Base-by-base conservation (phyloP, 2,888 invertebrate genomes). In the Platycheirus rosarum region DNA sequence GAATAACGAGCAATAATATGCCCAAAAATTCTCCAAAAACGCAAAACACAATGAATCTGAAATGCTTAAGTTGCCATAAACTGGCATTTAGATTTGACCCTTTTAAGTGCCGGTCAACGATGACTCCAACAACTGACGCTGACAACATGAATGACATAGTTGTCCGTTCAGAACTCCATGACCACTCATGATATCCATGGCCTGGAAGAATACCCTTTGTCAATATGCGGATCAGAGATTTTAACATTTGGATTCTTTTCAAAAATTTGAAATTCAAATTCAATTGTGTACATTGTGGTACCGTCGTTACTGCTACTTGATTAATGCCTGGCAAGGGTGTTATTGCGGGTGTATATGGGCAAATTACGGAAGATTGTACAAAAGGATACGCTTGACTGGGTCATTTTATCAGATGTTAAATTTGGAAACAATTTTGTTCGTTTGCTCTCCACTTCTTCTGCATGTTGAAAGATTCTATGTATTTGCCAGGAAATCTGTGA, bases 1-100 rank as follows among this genome's bases (percentile, higher is more conserved):
- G 48, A 57, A 42, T 11, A 48, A 23, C 11, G 29, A 16, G 9
- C 11, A 65, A 1, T n/a, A 13, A n/a, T 35, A 53, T 53, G 35
- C 16, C 11, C 5, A 26, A 8, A 35, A 35, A 14, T n/a, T n/a
- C n/a, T n/a, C n/a, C n/a, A 29, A 55, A 16, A 20, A 7, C 35
- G 18, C 8, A 46, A 51, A 62, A 46, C 65, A 80, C 66, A 70
- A 53, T 20, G 68, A 29, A 73, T 48, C 26, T 48, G 65, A 69
- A 80, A 75, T 53, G 66, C 70, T 70, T 80, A 71, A 80, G 71
- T 71, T 80, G 76, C 80, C 80, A 65, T 80, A 80, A 80, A 80
- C 80, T 80, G 80, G 76, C 66, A 71, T 76, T 70, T 66, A 40
- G 70, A 70, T 80, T 80, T 80, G 70, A 80, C 80, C 80, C 76